phyloP scores from a whole-genome alignment of 2,888 invertebrate species.

The Aphidoletes aphidimyza region DNA sequence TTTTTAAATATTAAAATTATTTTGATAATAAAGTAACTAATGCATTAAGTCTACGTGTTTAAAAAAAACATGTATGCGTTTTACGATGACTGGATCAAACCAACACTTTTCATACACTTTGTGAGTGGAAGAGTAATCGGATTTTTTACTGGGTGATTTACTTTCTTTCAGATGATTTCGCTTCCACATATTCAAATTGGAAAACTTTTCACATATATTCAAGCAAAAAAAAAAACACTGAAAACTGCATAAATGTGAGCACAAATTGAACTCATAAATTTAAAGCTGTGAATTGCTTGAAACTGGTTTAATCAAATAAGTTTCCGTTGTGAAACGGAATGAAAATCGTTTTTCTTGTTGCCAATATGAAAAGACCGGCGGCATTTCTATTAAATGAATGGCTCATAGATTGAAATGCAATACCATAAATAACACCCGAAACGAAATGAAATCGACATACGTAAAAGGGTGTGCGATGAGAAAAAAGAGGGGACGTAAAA shows the following conservation, averaged over 20 bases:
- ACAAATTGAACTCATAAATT: constrained; percentile 14
- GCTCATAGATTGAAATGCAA: neutral
- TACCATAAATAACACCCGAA: neutral
- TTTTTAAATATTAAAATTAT: too few species aligned
- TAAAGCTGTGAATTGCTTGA: neutral
- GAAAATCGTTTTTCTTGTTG: too few species aligned
- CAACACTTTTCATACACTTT: too few species aligned
- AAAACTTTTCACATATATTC: neutral
- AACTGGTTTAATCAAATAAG: constrained; percentile 6
- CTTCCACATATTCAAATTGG: neutral
- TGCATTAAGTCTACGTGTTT: too few species aligned
- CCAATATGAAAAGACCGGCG: neutral
- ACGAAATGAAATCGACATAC: neutral
- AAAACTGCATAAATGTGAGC: too few species aligned
- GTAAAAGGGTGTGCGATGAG: neutral
- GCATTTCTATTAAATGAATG: neutral
- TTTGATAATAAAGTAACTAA: too few species aligned
- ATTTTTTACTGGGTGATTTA: too few species aligned
- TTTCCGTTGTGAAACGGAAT: neutral
- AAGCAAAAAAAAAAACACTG: too few species aligned
- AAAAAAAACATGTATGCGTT: too few species aligned
- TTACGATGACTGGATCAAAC: too few species aligned
- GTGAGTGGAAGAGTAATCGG: too few species aligned
- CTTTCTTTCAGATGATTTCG: too few species aligned
- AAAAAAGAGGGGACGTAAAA: neutral